Evolutionary conservation across 2,797 vertebrate species (phyloP).

Genomic region (Eulemur mongoz): DNA sequence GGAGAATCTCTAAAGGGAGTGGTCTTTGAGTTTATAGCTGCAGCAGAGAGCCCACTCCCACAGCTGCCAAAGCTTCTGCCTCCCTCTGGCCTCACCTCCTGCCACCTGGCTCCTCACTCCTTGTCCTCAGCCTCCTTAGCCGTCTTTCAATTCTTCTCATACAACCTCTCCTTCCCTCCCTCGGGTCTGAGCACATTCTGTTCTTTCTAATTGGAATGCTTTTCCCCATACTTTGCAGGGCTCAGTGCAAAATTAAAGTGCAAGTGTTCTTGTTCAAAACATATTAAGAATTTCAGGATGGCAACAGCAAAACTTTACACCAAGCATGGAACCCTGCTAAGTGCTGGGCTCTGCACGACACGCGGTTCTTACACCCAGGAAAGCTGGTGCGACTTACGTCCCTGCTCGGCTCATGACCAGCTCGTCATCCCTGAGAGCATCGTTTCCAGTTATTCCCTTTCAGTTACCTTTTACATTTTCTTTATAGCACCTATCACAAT

Average conservation of each 20-base stretch:
- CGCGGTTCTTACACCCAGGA: not conserved
- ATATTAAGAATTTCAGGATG: not conserved
- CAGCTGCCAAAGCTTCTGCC: not conserved
- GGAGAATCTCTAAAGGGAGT: not conserved
- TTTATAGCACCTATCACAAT: not conserved
- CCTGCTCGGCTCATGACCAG: not conserved
- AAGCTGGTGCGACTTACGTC: not conserved
- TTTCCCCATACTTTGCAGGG: not conserved
- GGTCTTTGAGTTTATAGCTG: not conserved
- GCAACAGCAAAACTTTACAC: not conserved
- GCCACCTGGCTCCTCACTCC: not conserved
- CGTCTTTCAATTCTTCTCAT: not conserved
- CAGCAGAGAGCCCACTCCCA: not conserved
- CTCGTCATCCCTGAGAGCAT: not conserved
- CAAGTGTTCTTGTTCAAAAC: not conserved
- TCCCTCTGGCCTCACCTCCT: not conserved
- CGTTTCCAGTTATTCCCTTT: not conserved
- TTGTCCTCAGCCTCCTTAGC: not conserved
- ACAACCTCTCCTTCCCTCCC: not conserved
- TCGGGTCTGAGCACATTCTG: not conserved
- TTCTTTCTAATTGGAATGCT: not conserved
- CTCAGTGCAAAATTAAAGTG: not conserved
- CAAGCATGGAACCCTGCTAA: not conserved
- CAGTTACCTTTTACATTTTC: not conserved
- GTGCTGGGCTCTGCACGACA: rapidly evolving